These are phyloP conservation scores for Andrena camellia DNA, from an alignment of 2,888 invertebrate genomes.

Conservation along the genomic window DNA sequence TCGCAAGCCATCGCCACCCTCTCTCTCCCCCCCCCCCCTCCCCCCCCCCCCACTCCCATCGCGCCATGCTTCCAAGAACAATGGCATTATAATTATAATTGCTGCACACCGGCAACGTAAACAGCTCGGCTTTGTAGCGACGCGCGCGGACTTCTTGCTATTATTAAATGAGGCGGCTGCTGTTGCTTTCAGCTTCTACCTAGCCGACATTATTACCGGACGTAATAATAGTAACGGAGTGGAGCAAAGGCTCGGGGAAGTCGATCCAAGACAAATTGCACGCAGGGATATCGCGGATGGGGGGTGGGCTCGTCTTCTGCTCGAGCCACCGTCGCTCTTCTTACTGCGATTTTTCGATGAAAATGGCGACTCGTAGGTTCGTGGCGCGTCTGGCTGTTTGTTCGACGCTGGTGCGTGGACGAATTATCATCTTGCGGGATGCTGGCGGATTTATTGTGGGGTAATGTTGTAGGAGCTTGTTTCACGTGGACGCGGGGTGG, in stretches of 20 bases:
- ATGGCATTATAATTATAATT: slow-evolving; percentile 78
- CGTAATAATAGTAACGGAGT: slow-evolving; percentile 61
- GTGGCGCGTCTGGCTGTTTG: no score
- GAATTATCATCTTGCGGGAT: no score
- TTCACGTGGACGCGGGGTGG: no score
- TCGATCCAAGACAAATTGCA: slow-evolving; percentile 48
- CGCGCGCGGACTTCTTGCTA: slow-evolving; percentile 66
- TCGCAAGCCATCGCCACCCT: slow-evolving; percentile 20
- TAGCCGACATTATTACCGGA: slow-evolving; percentile 60
- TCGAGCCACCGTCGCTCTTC: not conserved
- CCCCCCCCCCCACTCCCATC: no score
- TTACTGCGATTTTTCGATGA: not conserved
- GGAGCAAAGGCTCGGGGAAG: slow-evolving; percentile 32
- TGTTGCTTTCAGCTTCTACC: slow-evolving; percentile 45
- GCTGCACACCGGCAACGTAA: slow-evolving; percentile 66
- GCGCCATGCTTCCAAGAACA: slow-evolving; percentile 62
- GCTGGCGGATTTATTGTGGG: no score
- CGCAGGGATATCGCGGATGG: not conserved
- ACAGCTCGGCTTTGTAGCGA: slow-evolving; percentile 70
- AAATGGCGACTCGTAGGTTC: no score
- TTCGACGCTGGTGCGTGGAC: no score
- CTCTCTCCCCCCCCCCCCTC: no score
- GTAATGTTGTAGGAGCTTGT: no score
- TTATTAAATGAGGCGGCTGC: slow-evolving; percentile 71
- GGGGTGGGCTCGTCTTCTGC: not conserved